These are phyloP conservation scores for Stenotaenia linearis DNA, from an alignment of 2,888 invertebrate genomes.

Conservation along the genomic window DNA sequence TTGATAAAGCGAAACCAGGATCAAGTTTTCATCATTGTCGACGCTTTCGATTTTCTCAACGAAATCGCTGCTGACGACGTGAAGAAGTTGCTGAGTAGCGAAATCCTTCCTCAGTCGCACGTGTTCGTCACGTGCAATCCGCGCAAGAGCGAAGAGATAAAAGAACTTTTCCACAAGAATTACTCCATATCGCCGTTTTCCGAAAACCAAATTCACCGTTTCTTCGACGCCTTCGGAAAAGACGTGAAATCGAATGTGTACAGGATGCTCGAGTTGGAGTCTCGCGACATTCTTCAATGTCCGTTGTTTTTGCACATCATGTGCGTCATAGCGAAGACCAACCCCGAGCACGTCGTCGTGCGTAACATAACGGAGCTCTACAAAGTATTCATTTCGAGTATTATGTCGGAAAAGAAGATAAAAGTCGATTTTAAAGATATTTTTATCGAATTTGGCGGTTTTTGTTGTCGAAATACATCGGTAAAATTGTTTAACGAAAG, in stretches of 20 bases:
- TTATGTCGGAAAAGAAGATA: not conserved
- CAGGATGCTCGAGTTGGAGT: not conserved
- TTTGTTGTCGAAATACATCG: not conserved
- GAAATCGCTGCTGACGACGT: not conserved
- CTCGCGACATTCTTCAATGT: not conserved
- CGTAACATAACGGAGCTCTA: not conserved
- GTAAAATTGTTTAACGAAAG: not conserved
- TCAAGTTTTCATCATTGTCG: not conserved
- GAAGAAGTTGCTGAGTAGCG: not conserved
- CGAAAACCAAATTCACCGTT: not conserved
- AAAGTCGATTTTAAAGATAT: not conserved
- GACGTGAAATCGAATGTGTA: not conserved
- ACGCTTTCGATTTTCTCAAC: not conserved
- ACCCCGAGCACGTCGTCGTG: not conserved
- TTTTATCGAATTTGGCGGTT: not conserved
- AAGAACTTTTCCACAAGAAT: not conserved
- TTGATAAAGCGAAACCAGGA: not conserved
- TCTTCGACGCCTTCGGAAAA: not conserved
- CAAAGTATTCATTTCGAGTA: not conserved
- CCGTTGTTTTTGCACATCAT: not conserved
- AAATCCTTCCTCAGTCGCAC: not conserved
- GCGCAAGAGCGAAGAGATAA: not conserved
- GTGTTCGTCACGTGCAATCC: not conserved
- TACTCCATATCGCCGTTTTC: not conserved
- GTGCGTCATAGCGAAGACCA: not conserved